A percentile compares a stretch with the other conserved stretches of the same genome.
phyloP scores from a whole-genome alignment of 2,113 vertebrate species.

The Tichodroma muraria region DNA sequence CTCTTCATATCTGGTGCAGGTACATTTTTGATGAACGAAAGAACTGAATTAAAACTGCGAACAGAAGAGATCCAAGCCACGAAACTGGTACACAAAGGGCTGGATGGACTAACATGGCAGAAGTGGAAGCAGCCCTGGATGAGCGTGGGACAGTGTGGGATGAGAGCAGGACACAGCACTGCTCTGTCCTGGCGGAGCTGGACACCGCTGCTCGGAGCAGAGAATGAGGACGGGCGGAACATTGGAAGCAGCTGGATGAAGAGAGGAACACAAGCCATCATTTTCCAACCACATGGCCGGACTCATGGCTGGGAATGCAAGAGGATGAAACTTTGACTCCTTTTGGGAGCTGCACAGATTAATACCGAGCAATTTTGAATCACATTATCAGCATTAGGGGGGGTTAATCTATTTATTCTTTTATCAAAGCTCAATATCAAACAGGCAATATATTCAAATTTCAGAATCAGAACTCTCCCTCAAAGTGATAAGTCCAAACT shows the following conservation, averaged over 20 bases:
- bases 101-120: background rate
- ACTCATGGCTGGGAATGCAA: background rate
- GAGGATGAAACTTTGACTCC: background rate
- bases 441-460: background rate
- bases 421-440: background rate
- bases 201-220: background rate
- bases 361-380: background rate
- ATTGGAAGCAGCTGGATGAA: background rate
- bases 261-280: background rate
- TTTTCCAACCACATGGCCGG: background rate
- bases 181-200: background rate
- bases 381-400: background rate
- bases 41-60: background rate
- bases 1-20: background rate
- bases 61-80: background rate
- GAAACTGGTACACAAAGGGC: background rate
- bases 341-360: background rate
- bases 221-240: background rate
- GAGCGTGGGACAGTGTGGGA: rapidly evolving
- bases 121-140: background rate
- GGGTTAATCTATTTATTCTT: background rate
- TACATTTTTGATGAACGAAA: background rate
- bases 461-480: background rate
- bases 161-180: background rate
- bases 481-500: background rate